Percentiles rank a stretch among this genome's conserved stretches.
phyloP scores from a whole-genome alignment of 2,797 vertebrate genomes.

The Crypturellus tataupa region DNA sequence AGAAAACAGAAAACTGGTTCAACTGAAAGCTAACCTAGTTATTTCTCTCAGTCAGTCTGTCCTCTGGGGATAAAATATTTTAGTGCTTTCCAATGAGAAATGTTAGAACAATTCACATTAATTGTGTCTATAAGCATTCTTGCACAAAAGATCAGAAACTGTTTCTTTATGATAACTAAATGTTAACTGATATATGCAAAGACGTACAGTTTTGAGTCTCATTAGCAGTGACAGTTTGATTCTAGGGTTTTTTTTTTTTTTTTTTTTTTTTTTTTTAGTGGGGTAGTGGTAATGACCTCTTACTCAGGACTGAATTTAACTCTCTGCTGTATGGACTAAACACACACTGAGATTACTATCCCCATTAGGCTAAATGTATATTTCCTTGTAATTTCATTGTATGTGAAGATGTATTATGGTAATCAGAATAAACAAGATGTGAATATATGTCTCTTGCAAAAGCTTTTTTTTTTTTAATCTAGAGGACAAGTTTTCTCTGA shows the following conservation, averaged over 20 bases:
- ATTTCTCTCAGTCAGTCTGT: background rate
- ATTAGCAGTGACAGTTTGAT: background rate
- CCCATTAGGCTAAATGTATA: background rate
- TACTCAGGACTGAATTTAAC: background rate
- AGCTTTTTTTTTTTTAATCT: background rate
- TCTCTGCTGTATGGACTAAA: background rate
- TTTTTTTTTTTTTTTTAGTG: background rate
- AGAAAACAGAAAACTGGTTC: background rate
- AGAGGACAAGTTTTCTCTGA: background rate
- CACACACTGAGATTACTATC: background rate
- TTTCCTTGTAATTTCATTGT: background rate
- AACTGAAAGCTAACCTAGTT: background rate
- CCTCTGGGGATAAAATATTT: background rate
- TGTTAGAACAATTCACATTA: conserved; percentile 11
- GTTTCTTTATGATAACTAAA: background rate
- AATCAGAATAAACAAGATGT: background rate
- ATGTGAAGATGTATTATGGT: background rate
- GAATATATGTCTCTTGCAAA: background rate
- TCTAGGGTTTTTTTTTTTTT: background rate
- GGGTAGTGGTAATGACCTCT: background rate
- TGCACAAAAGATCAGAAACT: conserved; percentile 24
- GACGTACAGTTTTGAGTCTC: background rate
- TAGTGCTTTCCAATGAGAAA: background rate
- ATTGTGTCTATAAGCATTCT: conserved; percentile 26
- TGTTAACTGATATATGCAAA: background rate